Conservation (phyloP, 1,140 invertebrate genomes). For the Pogonomyrmex californicus region DNA sequence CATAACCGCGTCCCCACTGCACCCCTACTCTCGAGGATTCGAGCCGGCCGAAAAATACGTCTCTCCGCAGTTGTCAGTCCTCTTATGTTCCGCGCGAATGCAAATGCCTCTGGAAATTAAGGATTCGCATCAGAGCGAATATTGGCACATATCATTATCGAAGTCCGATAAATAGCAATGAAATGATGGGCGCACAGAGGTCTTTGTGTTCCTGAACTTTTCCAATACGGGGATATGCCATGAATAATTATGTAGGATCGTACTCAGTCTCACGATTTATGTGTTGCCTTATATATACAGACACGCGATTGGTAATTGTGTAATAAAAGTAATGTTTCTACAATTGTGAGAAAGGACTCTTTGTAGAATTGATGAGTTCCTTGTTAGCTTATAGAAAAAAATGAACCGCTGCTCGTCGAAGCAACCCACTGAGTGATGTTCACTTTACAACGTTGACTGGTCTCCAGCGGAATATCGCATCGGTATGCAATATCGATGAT, state of each 20-base stretch:
- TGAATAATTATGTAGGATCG: not conserved
- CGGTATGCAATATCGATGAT: not conserved
- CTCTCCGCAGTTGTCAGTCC: slow-evolving; percentile 21
- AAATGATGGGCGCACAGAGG: not conserved
- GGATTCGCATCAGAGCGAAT: not conserved
- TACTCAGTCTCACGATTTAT: not conserved
- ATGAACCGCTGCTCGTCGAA: not conserved
- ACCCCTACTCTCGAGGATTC: slow-evolving; percentile 64
- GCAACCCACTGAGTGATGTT: not conserved
- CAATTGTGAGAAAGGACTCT: not conserved
- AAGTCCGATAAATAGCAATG: slow-evolving; percentile 17
- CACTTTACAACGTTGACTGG: slow-evolving; percentile 12
- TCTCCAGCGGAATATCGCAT: slow-evolving; percentile 6
- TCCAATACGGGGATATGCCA: not conserved
- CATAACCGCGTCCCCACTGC: slow-evolving; percentile 77
- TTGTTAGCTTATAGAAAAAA: slow-evolving; percentile 20
- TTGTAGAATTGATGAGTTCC: not conserved
- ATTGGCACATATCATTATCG: slow-evolving; percentile 6
- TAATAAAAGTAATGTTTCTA: not conserved
- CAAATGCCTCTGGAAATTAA: slow-evolving; percentile 54
- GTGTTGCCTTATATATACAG: not conserved
- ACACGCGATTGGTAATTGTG: not conserved
- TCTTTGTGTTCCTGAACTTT: not conserved
- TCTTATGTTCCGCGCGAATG: slow-evolving; percentile 42
- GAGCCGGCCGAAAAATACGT: slow-evolving; percentile 61